Evolutionary conservation across 2,797 vertebrate species (phyloP).

Genomic region (Spinibarbus caldwelli): DNA sequence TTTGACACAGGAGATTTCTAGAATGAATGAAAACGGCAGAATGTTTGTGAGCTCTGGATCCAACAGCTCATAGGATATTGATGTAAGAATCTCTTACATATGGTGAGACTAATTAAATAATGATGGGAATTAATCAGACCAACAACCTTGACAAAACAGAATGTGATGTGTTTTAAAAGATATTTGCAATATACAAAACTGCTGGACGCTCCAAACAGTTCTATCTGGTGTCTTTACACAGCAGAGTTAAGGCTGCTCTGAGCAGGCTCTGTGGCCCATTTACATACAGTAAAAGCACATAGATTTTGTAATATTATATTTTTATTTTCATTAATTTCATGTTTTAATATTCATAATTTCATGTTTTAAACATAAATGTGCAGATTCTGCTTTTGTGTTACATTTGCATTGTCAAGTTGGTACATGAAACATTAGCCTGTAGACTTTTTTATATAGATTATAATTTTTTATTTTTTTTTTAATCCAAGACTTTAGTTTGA

Average conservation of each 20-base stretch:
- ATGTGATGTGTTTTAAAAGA: constrained; percentile 6
- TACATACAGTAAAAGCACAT: neutral
- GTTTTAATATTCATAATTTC: neutral
- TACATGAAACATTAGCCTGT: neutral
- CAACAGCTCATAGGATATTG: constrained; percentile 34
- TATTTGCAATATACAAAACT: neutral
- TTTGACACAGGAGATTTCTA: constrained; percentile 27
- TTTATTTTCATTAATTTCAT: neutral
- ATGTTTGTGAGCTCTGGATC: neutral
- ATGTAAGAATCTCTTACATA: constrained; percentile 27
- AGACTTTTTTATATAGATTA: neutral
- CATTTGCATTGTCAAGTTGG: neutral
- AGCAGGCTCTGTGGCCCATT: neutral
- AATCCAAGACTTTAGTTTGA: neutral
- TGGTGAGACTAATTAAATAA: constrained; percentile 38
- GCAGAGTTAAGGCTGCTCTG: neutral
- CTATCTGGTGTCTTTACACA: too few relatives aligned
- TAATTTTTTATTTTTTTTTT: neutral
- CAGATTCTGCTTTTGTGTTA: neutral
- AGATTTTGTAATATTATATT: neutral
- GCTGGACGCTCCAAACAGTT: too few relatives aligned
- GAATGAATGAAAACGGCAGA: neutral
- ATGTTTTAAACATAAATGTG: neutral
- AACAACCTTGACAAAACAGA: constrained; percentile 19
- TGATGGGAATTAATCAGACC: constrained; percentile 32